Percentiles rank a stretch among this genome's conserved stretches.
phyloP scores from a whole-genome alignment of 2,888 invertebrate species.

The Lepetodrilus schrolli region DNA sequence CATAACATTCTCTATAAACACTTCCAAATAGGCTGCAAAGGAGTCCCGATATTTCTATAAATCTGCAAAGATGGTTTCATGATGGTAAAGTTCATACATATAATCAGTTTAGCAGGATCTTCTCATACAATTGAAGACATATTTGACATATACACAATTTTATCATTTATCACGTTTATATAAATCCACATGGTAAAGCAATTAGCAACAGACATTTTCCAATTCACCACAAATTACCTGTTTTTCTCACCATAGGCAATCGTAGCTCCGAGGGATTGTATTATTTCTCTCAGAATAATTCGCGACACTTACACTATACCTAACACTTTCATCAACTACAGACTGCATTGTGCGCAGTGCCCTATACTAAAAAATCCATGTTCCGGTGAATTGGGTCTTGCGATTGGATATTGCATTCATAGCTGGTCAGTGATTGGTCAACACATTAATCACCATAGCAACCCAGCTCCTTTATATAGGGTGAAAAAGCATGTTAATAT shows the following conservation, averaged over 20 bases:
- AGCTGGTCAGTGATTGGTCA: slow-evolving; percentile 22
- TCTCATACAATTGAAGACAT: no score
- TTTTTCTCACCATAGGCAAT: neutral
- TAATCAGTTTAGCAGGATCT: no score
- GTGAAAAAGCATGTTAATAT: slow-evolving; percentile 25
- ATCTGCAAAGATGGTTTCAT: no score
- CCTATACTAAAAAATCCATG: slow-evolving; percentile 43
- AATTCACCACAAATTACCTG: slow-evolving; percentile 19
- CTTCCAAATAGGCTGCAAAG: no score
- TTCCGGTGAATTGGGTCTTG: slow-evolving; percentile 7
- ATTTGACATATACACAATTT: no score
- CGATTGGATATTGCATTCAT: slow-evolving; percentile 15
- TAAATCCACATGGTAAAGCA: no score
- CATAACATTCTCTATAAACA: no score
- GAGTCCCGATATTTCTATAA: no score
- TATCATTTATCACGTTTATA: no score
- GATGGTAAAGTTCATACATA: no score
- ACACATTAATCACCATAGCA: slow-evolving; percentile 24
- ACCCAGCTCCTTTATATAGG: slow-evolving; percentile 17
- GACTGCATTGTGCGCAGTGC: slow-evolving; percentile 73
- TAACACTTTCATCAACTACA: slow-evolving; percentile 52
- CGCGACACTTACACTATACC: slow-evolving; percentile 42
- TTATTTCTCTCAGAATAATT: slow-evolving; percentile 16
- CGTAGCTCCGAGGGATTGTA: slow-evolving; percentile 8
- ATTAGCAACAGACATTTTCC: neutral